A percentile compares a stretch with the other conserved stretches of the same genome.
phyloP scores from a whole-genome alignment of 2,113 vertebrate genomes.

The Colius striatus region DNA sequence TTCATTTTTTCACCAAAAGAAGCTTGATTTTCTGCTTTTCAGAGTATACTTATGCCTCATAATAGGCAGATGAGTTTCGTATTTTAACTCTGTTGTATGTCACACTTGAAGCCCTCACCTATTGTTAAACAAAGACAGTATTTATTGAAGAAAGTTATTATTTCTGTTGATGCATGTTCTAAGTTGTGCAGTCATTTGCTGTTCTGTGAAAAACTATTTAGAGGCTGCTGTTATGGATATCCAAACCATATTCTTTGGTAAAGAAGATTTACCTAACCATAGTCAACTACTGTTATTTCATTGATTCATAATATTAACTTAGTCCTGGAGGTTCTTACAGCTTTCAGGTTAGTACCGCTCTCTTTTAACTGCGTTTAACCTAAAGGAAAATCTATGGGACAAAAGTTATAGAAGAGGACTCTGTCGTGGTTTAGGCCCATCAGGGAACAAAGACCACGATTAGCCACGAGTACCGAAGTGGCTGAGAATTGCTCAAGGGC shows the following conservation, averaged over 20 bases:
- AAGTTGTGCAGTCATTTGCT: not conserved
- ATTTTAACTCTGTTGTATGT: not conserved
- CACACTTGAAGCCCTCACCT: not conserved
- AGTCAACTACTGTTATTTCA: not conserved
- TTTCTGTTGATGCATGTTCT: not conserved
- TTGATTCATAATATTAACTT: not conserved
- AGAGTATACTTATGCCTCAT: fast-evolving
- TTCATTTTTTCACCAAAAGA: not conserved
- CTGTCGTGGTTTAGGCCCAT: too few species aligned
- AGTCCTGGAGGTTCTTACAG: not conserved
- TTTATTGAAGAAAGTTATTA: not conserved
- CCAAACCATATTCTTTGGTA: not conserved
- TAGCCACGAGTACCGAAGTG: too few species aligned
- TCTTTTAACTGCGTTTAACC: not conserved
- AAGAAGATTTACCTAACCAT: not conserved
- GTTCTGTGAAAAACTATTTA: not conserved
- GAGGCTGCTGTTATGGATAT: not conserved
- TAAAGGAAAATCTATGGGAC: not conserved
- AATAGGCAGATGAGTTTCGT: fast-evolving
- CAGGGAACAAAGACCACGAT: too few species aligned
- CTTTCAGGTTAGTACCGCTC: not conserved
- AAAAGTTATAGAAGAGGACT: not conserved
- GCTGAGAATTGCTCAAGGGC: too few species aligned
- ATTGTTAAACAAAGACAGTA: not conserved
- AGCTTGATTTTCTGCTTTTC: fast-evolving